Evolutionary conservation across 2,113 vertebrate genomes (phyloP).

Genomic region (Neolamprologus cancellatus): DNA sequence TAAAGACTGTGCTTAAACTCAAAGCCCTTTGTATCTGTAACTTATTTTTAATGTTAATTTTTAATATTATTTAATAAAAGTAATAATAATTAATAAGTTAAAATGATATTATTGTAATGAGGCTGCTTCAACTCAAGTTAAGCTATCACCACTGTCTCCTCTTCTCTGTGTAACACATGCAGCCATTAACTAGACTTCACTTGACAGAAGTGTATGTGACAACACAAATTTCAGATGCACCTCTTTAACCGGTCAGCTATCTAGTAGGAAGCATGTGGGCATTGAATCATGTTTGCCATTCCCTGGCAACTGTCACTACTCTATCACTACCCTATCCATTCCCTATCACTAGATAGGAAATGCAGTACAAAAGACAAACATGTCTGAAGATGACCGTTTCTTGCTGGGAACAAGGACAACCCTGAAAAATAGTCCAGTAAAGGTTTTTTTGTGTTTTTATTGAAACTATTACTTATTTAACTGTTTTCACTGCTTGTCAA

Average conservation of each 20-base stretch:
- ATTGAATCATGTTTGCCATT: rapidly evolving
- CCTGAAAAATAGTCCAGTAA: neutral
- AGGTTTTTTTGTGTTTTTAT: neutral
- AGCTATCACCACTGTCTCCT: neutral
- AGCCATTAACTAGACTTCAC: neutral
- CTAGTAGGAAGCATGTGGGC: rapidly evolving
- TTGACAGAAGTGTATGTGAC: neutral
- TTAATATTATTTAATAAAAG: neutral
- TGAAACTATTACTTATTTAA: neutral
- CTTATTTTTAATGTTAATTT: neutral
- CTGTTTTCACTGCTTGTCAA: neutral
- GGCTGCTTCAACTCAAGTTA: neutral
- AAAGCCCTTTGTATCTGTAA: neutral
- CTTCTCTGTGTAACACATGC: neutral
- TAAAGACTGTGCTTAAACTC: neutral
- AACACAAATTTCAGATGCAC: neutral
- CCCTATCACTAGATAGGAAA: neutral
- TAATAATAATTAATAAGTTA: neutral
- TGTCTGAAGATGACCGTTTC: neutral
- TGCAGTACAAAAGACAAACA: neutral
- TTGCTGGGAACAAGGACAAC: neutral
- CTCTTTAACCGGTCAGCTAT: neutral
- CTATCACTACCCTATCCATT: neutral
- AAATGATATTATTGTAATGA: neutral
- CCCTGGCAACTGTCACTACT: neutral